Conservation (phyloP, 2,797 vertebrate genomes). For the Pseudocheirus occidentalis region DNA sequence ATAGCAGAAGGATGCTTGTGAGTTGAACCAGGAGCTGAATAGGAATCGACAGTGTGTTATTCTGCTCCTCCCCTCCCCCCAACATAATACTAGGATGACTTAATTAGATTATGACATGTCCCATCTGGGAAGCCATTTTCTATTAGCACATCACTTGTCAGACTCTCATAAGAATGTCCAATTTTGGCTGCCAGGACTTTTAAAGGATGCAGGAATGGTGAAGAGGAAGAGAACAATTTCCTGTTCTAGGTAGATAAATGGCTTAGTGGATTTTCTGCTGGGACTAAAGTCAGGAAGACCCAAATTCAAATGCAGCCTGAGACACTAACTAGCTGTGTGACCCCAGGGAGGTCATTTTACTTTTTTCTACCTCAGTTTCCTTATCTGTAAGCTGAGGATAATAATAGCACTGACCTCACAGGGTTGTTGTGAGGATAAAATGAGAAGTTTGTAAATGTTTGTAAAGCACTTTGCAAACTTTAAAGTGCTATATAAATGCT, state of each 20-base stretch:
- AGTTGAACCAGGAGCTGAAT: neutral
- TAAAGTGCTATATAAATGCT: neutral
- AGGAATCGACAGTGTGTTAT: neutral
- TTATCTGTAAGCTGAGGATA: neutral
- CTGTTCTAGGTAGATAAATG: neutral
- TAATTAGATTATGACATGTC: constrained; percentile 16
- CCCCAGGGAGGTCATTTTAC: neutral
- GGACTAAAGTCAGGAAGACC: neutral
- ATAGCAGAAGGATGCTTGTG: neutral
- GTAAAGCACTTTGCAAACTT: neutral
- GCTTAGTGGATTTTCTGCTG: neutral
- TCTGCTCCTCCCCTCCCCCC: neutral
- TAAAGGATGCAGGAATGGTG: constrained; percentile 11
- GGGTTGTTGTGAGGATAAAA: neutral
- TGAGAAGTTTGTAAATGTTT: neutral
- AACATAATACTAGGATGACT: neutral
- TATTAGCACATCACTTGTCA: neutral
- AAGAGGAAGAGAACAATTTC: constrained; percentile 23
- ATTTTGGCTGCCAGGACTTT: constrained; percentile 12
- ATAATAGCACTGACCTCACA: neutral
- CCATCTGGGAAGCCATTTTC: neutral
- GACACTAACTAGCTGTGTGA: neutral
- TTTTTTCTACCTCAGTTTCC: neutral
- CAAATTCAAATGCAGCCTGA: neutral
- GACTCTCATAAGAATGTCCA: neutral